Base-by-base conservation (phyloP, 1,140 invertebrate genomes). In the Drosophila oshimai region DNA sequence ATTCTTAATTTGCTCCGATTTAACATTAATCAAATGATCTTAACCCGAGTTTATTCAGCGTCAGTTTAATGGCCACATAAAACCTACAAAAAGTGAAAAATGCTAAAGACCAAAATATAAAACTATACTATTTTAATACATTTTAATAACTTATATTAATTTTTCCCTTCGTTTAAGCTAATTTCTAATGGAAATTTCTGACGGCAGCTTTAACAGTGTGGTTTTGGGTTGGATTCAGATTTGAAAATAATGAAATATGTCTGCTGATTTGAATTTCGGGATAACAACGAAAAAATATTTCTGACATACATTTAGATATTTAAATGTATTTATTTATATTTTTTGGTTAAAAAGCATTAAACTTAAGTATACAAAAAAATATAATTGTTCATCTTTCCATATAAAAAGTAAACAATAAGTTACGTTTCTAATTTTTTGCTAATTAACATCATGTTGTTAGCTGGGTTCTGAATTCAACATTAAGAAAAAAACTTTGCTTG, bases 131-230 rank as follows among this genome's bases (percentile, higher is more conserved):
- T 86, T 84, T 84, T 86, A 84, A 80, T 84, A 84, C 86, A 75
- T 84, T 84, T 84, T 58, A 84, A 72, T 75, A 55, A 75, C 80
- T 80, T 86, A 84, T 84, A 86, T 84, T 86, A 75, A 84, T 84
- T 84, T 84, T 64, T 84, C 80, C 86, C 80, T 84, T 84, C 80
- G 86, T 84, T 84, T 86, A 86, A 72, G 80, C 80, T 87, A 80
- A 86, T 86, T 80, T 74, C 70, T 79, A 47, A 51, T 64, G 64
- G 51, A 51, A 58, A 71, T 78, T 55, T 70, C n/a, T 69, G 49
- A 69, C 62, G 34, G 62, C 62, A 65, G 61, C 26, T 13, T 46
- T 36, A 24, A 9, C 10, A 17, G 28, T 33, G 15, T 45, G 42
- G 28, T 18, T 46, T 4, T 44, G 54, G 20, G 31, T 51, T 28